Evolutionary conservation across 2,888 invertebrate species (phyloP).

Genomic region (Drosophila cyrtoloma): DNA sequence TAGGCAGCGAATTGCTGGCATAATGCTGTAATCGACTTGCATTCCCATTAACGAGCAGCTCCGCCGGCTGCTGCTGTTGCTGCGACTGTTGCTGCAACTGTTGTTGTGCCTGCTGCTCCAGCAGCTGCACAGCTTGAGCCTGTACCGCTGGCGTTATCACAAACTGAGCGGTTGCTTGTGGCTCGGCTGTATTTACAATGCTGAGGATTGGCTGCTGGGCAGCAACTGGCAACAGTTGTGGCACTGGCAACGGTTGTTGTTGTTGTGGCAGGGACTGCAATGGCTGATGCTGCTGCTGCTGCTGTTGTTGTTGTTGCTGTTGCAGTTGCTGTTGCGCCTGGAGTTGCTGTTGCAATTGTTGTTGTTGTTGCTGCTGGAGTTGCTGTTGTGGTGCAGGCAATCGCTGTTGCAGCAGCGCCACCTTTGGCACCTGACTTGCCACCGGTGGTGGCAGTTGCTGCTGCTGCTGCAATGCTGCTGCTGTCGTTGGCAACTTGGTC

Average conservation of each 20-base stretch:
- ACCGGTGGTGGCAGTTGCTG: constrained; percentile 36
- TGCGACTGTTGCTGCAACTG: constrained; percentile 27
- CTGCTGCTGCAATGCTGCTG: constrained; percentile 38
- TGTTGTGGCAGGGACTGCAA: constrained; percentile 29
- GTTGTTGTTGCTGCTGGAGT: constrained; percentile 31
- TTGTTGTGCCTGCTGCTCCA: constrained; percentile 44
- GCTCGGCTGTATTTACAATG: constrained; percentile 48
- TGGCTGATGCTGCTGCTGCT: constrained; percentile 23
- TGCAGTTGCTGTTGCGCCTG: constrained; percentile 29
- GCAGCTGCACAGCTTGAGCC: constrained; percentile 45
- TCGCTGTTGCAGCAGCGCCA: constrained; percentile 52
- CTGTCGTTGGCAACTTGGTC: constrained; percentile 40
- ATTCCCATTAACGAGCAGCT: constrained; percentile 50
- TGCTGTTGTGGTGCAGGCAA: constrained; percentile 38
- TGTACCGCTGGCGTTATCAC: constrained; percentile 47
- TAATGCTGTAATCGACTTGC: constrained; percentile 66
- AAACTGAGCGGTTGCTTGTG: constrained; percentile 41
- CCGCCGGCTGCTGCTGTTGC: constrained; percentile 44
- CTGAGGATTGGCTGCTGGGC: constrained; percentile 60
- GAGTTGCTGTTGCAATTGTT: constrained; percentile 22
- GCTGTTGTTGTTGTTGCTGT: constrained; percentile 30
- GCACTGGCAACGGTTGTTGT: constrained; percentile 30
- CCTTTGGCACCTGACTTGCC: constrained; percentile 46
- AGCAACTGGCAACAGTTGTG: constrained; percentile 21
- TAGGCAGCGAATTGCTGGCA: constrained; percentile 86